A percentile compares a stretch with the other conserved stretches of the same genome.
Conservation (phyloP, 1,140 invertebrate genomes). For the Drosophila pectinifera region DNA sequence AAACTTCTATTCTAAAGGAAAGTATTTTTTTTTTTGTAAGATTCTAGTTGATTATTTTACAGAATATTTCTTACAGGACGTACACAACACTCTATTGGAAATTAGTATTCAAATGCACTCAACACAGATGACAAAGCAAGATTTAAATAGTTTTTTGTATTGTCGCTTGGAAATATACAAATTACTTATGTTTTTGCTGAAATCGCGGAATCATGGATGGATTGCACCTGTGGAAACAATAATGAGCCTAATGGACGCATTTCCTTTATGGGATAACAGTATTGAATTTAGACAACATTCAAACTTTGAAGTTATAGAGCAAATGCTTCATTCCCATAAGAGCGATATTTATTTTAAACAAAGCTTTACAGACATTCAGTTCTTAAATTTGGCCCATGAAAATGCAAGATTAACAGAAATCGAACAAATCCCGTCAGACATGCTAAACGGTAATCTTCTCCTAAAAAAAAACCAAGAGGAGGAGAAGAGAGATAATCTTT, state of each 20-base stretch:
- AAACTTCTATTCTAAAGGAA: constrained; percentile 44
- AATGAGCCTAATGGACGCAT: constrained; percentile 36
- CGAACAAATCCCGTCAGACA: neutral
- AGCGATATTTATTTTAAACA: constrained; percentile 26
- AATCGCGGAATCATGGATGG: constrained; percentile 29
- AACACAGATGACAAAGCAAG: constrained; percentile 1
- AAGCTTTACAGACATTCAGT: neutral
- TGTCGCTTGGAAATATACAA: constrained; percentile 35
- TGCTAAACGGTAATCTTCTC: neutral
- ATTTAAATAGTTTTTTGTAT: constrained; percentile 3
- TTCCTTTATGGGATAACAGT: constrained; percentile 13
- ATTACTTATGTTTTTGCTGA: constrained; percentile 23
- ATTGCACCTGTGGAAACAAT: constrained; percentile 29
- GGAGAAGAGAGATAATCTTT: neutral
- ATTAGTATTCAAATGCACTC: constrained; percentile 28
- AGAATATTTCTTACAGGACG: constrained; percentile 15
- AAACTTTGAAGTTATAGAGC: constrained; percentile 20
- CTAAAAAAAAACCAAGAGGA: neutral
- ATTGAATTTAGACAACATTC: constrained; percentile 17
- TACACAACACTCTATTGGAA: constrained; percentile 43
- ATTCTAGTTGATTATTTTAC: neutral
- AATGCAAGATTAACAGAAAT: neutral
- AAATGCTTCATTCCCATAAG: constrained; percentile 45
- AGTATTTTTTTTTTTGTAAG: neutral
- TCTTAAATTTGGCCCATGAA: neutral